Percentiles rank a stretch among this genome's conserved stretches.
Evolutionary conservation across 2,797 vertebrate species (phyloP).

Genomic region (Gymnothorax javanicus): DNA sequence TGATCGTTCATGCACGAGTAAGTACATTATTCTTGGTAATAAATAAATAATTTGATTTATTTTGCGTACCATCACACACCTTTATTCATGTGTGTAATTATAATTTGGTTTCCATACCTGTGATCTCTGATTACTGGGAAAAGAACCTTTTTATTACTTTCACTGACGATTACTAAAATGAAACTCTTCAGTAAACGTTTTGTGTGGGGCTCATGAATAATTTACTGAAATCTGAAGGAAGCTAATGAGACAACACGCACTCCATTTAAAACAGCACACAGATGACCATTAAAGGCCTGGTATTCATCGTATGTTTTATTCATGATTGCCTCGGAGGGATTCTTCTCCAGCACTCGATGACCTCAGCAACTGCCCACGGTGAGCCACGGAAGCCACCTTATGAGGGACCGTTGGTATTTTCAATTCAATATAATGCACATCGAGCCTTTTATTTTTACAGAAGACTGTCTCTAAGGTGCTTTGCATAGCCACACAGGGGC

Average conservation of each 20-base stretch:
- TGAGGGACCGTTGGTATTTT: not conserved
- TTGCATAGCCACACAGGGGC: too few species aligned
- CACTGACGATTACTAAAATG: not conserved
- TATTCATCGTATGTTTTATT: constrained; percentile 14
- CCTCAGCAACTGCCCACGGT: not conserved
- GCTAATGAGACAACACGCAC: constrained; percentile 31
- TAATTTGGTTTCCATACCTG: not conserved
- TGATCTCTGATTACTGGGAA: not conserved
- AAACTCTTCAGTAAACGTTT: not conserved
- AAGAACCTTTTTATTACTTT: not conserved
- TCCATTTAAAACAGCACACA: constrained; percentile 25
- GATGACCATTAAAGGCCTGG: constrained; percentile 12
- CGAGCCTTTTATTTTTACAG: too few species aligned
- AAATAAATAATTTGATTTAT: not conserved
- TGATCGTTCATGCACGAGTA: not conserved
- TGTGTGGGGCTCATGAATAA: constrained; percentile 30
- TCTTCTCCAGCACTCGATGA: not conserved
- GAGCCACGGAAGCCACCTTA: not conserved
- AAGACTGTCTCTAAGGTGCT: too few species aligned
- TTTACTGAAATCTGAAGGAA: constrained; percentile 32
- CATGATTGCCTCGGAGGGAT: not conserved
- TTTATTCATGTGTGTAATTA: not conserved
- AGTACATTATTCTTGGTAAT: not conserved
- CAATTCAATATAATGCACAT: too few species aligned
- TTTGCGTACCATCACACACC: too few species aligned